phyloP scores from a whole-genome alignment of 2,113 vertebrate species.

The Sylvilagus bachmani region DNA sequence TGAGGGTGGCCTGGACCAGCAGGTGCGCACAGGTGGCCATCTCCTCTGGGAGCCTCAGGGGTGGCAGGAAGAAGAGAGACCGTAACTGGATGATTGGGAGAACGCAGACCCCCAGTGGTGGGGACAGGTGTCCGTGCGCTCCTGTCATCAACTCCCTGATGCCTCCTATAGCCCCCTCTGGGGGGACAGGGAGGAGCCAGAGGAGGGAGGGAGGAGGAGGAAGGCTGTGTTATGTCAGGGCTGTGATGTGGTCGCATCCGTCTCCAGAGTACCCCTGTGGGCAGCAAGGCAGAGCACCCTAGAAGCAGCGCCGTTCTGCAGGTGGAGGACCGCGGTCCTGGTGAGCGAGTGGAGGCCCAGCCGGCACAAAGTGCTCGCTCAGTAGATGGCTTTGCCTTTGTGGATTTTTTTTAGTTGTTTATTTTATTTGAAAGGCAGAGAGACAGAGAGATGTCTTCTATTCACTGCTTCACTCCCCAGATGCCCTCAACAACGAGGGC shows the following conservation, averaged over 20 bases:
- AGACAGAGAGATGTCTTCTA: neutral
- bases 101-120: fast-evolving
- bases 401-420: no score
- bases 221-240: neutral
- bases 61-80: neutral
- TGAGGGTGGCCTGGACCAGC: neutral
- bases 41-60: neutral
- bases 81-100: neutral
- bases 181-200: neutral
- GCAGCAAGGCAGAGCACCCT: no score
- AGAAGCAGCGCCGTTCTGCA: neutral
- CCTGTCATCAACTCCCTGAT: fast-evolving
- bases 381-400: neutral
- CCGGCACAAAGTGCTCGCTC: neutral
- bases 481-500: no score
- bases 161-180: neutral
- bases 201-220: no score
- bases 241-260: neutral
- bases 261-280: neutral
- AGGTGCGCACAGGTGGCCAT: neutral
- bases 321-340: neutral
- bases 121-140: neutral
- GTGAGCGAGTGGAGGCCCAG: fast-evolving
- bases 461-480: neutral
- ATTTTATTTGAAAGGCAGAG: no score